Conservation (phyloP, 2,888 invertebrate species). For the Caenorhabditis sp. region DNA sequence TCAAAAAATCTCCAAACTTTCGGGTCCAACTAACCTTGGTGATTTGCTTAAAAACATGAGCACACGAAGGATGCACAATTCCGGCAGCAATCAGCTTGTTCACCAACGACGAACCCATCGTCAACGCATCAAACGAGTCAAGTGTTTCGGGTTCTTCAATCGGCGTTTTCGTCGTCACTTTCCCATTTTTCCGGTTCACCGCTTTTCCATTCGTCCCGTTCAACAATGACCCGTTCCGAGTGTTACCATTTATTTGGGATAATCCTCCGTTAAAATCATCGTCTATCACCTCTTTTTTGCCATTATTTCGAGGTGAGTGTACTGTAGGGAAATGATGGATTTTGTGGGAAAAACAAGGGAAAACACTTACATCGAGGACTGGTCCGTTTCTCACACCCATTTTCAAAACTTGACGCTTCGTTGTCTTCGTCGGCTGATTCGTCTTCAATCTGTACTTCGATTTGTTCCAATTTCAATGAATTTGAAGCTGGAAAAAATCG, state of each 20-base stretch:
- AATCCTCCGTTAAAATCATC: slow-evolving; percentile 22
- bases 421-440: slow-evolving; percentile 10
- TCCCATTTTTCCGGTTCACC: not conserved
- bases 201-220: slow-evolving; percentile 26
- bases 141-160: not conserved
- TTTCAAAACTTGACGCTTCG: slow-evolving; percentile 7
- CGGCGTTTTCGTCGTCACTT: not conserved
- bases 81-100: slow-evolving; percentile 27
- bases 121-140: slow-evolving; percentile 17
- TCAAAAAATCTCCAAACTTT: not conserved
- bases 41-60: slow-evolving; percentile 35
- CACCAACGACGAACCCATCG: slow-evolving; percentile 25
- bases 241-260: slow-evolving; percentile 15
- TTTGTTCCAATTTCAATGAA: slow-evolving; percentile 4
- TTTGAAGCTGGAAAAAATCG: slow-evolving; percentile 4
- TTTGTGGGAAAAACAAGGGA: not conserved
- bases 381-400: not conserved
- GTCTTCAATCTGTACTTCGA: slow-evolving; percentile 10
- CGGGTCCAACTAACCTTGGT: slow-evolving; percentile 11
- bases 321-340: slow-evolving; percentile 11
- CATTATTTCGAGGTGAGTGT: slow-evolving; percentile 17
- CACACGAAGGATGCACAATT: slow-evolving; percentile 24
- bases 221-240: not conserved
- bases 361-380: slow-evolving; percentile 16
- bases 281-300: slow-evolving; percentile 22